These are phyloP conservation scores for Microtus montanus DNA, from an alignment of 2,113 vertebrate species.

Conservation along the genomic window DNA sequence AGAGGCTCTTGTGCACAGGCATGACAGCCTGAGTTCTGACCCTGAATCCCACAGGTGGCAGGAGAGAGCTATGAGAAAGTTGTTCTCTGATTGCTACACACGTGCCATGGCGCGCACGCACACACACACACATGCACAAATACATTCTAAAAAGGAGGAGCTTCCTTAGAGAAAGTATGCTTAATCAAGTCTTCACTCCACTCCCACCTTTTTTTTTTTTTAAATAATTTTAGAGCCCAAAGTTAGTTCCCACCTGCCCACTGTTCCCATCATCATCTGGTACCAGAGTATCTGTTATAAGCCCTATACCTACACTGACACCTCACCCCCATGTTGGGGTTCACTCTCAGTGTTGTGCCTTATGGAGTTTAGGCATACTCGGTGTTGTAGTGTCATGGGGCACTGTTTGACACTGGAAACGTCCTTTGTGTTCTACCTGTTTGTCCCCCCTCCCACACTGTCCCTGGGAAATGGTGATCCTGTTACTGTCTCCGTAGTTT, in stretches of 20 bases:
- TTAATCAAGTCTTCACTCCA: neutral
- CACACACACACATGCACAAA: neutral
- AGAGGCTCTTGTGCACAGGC: too few relatives aligned
- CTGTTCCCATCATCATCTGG: neutral
- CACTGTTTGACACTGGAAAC: neutral
- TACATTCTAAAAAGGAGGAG: neutral
- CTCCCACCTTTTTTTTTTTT: neutral
- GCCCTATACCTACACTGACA: neutral
- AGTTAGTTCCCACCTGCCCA: neutral
- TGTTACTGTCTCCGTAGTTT: neutral
- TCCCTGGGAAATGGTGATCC: neutral
- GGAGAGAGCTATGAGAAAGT: neutral
- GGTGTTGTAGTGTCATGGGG: neutral
- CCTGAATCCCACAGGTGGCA: neutral
- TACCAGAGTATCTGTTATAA: neutral
- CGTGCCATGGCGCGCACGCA: fast-evolving
- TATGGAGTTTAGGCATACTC: neutral
- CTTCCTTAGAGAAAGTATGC: neutral
- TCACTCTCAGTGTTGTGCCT: neutral
- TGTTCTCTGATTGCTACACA: neutral
- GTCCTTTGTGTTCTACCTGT: neutral
- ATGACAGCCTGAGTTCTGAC: neutral
- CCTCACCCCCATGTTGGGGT: neutral
- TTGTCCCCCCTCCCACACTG: neutral
- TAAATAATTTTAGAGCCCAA: conserved; percentile 1